Conservation (phyloP, 1,140 invertebrate species). For the Drosophila equinoxialis region DNA sequence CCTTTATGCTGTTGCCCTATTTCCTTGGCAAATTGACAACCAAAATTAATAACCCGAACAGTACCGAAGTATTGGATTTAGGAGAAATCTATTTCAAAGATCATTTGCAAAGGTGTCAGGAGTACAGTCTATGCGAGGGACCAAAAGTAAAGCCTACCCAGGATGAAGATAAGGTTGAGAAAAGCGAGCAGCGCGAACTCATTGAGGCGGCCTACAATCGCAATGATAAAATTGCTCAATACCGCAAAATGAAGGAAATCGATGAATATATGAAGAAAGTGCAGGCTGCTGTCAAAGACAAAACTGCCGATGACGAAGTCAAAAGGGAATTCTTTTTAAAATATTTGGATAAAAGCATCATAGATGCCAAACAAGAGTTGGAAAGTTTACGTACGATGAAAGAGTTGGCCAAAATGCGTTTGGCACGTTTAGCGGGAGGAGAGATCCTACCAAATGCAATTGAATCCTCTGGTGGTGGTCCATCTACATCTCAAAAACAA, state of each 20-base stretch:
- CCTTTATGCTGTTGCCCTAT: conserved; percentile 92
- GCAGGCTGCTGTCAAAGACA: conserved; percentile 86
- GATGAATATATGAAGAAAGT: conserved; percentile 88
- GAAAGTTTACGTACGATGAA: conserved; percentile 89
- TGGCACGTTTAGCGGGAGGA: conserved; percentile 37
- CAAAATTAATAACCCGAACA: conserved; percentile 86
- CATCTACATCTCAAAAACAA: conserved; percentile 14
- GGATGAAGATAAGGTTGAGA: conserved; percentile 30
- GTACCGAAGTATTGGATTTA: conserved; percentile 88
- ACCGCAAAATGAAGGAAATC: conserved; percentile 91
- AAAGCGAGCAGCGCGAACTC: conserved; percentile 75
- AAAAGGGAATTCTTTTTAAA: conserved; percentile 93
- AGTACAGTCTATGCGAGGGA: conserved; percentile 88
- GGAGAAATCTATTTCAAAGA: conserved; percentile 93
- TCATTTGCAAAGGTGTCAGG: conserved; percentile 90
- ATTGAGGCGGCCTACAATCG: conserved; percentile 84
- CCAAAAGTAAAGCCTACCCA: conserved; percentile 31
- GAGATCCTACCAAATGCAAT: conserved; percentile 22
- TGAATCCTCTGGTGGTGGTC: background rate
- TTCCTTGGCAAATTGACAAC: conserved; percentile 89
- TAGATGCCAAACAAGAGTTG: conserved; percentile 91
- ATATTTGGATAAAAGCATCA: conserved; percentile 90
- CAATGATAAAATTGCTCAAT: conserved; percentile 91
- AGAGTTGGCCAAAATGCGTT: conserved; percentile 88
- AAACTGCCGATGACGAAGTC: conserved; percentile 90